Conservation (phyloP, 2,888 invertebrate species). For the Nebria brevicollis region DNA sequence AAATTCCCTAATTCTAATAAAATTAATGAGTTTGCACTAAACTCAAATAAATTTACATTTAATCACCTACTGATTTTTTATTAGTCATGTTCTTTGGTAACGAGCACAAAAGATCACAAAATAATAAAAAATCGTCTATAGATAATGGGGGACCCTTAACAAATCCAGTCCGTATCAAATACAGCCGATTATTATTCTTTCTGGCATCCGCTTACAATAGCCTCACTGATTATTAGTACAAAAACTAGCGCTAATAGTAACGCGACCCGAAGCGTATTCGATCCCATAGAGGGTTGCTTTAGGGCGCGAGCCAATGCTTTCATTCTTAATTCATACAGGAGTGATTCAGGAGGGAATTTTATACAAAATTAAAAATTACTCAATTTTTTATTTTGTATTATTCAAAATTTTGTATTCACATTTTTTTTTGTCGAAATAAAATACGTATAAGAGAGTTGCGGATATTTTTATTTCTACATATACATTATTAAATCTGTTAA, state of each 20-base stretch:
- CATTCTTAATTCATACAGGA: not conserved
- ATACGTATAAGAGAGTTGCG: no score
- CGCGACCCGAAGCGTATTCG: conserved; percentile 19
- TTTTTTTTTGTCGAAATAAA: no score
- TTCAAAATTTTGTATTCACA: no score
- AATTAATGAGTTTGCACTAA: not conserved
- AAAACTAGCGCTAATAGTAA: conserved; percentile 45
- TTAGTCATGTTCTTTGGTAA: conserved; percentile 12
- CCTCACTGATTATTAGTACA: conserved; percentile 39
- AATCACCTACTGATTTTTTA: not conserved
- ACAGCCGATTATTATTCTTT: conserved; percentile 35
- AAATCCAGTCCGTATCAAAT: conserved; percentile 23
- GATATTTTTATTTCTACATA: no score
- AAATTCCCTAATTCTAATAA: not conserved
- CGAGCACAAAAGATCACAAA: not conserved
- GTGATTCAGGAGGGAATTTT: not conserved
- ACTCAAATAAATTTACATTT: conserved; percentile 1
- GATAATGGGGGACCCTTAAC: conserved; percentile 23
- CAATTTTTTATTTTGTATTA: no score
- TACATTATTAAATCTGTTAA: no score
- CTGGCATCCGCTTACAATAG: conserved; percentile 27
- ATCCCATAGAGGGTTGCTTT: not conserved
- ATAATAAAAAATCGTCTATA: not conserved
- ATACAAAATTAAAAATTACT: no score
- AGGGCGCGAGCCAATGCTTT: conserved; percentile 10